phyloP scores from a whole-genome alignment of 2,888 invertebrate species.

The Hylaea fasciaria region DNA sequence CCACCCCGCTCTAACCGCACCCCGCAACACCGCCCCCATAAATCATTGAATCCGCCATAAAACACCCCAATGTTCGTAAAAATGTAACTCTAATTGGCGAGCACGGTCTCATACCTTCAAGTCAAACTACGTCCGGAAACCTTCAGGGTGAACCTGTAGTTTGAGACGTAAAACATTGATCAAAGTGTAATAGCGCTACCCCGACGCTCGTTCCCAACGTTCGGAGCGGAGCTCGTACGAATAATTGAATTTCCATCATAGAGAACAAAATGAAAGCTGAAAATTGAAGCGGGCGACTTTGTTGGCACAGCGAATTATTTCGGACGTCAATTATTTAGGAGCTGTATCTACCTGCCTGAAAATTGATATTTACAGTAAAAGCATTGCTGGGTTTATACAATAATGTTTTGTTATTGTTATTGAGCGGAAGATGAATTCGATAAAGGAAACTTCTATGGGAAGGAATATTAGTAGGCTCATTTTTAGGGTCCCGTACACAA shows the following conservation, averaged over 20 bases:
- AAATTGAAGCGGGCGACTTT: slow-evolving; percentile 81
- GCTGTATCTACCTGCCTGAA: slow-evolving; percentile 64
- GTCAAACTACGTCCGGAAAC: slow-evolving; percentile 68
- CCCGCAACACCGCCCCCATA: slow-evolving; percentile 82
- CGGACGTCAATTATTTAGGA: slow-evolving; percentile 79
- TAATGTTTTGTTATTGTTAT: slow-evolving; percentile 5
- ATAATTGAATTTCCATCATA: slow-evolving; percentile 84
- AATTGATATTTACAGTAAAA: slow-evolving; percentile 64
- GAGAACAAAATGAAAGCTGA: slow-evolving; percentile 82
- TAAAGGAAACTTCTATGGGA: slow-evolving; percentile 6
- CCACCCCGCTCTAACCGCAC: slow-evolving; percentile 64
- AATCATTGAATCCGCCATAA: slow-evolving; percentile 84
- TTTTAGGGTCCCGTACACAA: too few relatives aligned
- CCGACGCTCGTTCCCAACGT: slow-evolving; percentile 63
- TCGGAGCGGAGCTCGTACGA: slow-evolving; percentile 70
- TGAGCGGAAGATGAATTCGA: slow-evolving; percentile 1
- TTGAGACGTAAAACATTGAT: slow-evolving; percentile 76
- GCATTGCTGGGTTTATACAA: slow-evolving; percentile 16
- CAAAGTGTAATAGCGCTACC: slow-evolving; percentile 72
- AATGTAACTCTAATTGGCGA: slow-evolving; percentile 83
- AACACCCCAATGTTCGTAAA: slow-evolving; percentile 83
- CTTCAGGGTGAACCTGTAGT: slow-evolving; percentile 60
- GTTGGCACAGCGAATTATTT: slow-evolving; percentile 81
- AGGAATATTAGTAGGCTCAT: neutral
- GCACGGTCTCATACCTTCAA: slow-evolving; percentile 76